Evolutionary conservation across 2,797 vertebrate species (phyloP).

Genomic region (Gallinago nigripennis): DNA sequence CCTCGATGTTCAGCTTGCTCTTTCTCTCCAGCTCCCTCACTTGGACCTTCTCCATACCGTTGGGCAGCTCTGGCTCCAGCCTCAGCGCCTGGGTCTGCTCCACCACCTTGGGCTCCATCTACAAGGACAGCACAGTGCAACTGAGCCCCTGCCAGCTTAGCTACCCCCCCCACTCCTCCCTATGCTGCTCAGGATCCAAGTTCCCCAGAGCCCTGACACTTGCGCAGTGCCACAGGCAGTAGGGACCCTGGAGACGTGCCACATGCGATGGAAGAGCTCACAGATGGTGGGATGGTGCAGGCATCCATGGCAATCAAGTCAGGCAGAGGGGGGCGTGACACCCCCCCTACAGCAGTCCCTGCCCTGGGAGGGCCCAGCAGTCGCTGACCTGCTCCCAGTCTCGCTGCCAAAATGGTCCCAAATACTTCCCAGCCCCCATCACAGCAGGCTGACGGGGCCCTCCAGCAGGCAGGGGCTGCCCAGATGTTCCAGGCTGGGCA

Average conservation of each 20-base stretch:
- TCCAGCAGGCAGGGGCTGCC: not conserved
- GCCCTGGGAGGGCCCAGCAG: not conserved
- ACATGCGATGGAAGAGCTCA: not conserved
- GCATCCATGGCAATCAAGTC: not conserved
- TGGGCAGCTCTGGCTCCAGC: slow-evolving; percentile 74
- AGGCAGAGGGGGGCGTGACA: not conserved
- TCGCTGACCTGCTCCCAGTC: not conserved
- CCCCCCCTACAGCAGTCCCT: not conserved
- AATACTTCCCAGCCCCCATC: not conserved
- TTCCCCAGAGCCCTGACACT: not conserved
- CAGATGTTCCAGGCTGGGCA: not conserved
- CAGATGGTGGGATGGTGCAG: accelerated
- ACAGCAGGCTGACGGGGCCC: accelerated
- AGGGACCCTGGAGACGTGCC: not conserved
- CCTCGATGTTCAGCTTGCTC: slow-evolving; percentile 79
- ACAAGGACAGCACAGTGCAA: not conserved
- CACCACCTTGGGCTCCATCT: slow-evolving; percentile 85
- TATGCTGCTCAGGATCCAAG: not conserved
- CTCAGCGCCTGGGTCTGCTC: slow-evolving; percentile 69
- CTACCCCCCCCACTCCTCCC: accelerated
- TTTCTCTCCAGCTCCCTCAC: slow-evolving; percentile 64
- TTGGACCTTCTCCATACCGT: slow-evolving; percentile 74
- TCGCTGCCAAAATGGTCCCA: not conserved
- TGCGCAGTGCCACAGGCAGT: not conserved
- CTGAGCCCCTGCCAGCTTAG: not conserved